phyloP scores from a whole-genome alignment of 2,888 invertebrate species.

The Stratiomys singularior region DNA sequence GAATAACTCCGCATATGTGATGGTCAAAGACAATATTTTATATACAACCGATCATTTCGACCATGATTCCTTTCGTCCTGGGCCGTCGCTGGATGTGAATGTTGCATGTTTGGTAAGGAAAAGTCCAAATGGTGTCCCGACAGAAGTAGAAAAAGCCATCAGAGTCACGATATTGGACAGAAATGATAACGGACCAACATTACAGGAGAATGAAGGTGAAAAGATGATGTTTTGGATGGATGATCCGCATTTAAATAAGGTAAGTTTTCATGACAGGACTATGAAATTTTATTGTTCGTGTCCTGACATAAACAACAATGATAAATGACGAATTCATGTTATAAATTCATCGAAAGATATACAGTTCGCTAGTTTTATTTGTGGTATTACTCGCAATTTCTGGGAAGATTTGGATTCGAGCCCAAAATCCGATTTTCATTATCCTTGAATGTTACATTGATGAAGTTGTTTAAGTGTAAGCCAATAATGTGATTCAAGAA shows the following conservation, averaged over 20 bases:
- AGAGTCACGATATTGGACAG: constrained; percentile 78
- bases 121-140: constrained; percentile 54
- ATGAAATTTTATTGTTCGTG: no score
- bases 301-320: no score
- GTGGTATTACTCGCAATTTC: no score
- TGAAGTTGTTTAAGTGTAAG: no score
- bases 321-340: no score
- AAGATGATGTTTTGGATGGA: constrained; percentile 58
- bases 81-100: constrained; percentile 60
- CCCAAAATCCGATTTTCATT: no score
- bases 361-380: no score
- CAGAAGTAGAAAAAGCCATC: constrained; percentile 58
- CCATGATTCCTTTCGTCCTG: constrained; percentile 65
- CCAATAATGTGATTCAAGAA: no score
- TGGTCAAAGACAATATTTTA: constrained; percentile 62
- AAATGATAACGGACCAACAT: constrained; percentile 91
- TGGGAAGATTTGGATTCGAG: no score
- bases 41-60: constrained; percentile 65
- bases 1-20: constrained; percentile 64
- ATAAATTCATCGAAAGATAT: no score
- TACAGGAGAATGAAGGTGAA: constrained; percentile 65
- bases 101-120: constrained; percentile 65
- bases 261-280: constrained; percentile 52
- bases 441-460: no score
- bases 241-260: constrained; percentile 62